Percentiles rank a stretch among this genome's conserved stretches.
Evolutionary conservation across 2,888 invertebrate species (phyloP).

Genomic region (Mimachlamys varia): DNA sequence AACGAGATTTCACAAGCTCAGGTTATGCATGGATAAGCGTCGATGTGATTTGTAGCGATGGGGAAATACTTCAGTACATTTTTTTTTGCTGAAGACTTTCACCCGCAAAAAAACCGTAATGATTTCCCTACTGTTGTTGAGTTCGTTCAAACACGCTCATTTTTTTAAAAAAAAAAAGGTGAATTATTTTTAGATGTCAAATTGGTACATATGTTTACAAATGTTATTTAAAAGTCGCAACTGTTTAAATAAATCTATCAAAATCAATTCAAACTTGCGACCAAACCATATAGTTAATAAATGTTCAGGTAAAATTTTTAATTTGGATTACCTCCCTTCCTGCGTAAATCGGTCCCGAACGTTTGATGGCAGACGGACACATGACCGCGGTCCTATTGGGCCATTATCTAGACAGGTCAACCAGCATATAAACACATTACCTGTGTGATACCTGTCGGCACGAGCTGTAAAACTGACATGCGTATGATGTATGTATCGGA

Average conservation of each 20-base stretch:
- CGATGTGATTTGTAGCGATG: background rate
- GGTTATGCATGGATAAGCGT: background rate
- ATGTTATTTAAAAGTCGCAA: no score
- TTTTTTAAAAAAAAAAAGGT: no score
- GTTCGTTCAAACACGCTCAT: background rate
- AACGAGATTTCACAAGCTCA: background rate
- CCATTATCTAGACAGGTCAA: background rate
- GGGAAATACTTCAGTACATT: background rate
- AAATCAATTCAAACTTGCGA: no score
- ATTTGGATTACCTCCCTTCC: background rate
- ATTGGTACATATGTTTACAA: background rate
- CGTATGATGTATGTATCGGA: background rate
- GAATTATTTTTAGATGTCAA: background rate
- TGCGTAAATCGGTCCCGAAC: background rate
- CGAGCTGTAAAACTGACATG: background rate
- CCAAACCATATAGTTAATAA: no score
- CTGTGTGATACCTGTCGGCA: background rate
- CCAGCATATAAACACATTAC: background rate
- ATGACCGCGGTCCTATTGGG: background rate
- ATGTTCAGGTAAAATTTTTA: background rate
- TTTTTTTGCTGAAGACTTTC: background rate
- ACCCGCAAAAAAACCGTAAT: background rate
- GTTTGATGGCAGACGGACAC: background rate
- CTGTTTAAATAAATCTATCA: no score
- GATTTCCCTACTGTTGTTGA: background rate